Conservation (phyloP, 2,888 invertebrate species). For the Lysandra bellargus region DNA sequence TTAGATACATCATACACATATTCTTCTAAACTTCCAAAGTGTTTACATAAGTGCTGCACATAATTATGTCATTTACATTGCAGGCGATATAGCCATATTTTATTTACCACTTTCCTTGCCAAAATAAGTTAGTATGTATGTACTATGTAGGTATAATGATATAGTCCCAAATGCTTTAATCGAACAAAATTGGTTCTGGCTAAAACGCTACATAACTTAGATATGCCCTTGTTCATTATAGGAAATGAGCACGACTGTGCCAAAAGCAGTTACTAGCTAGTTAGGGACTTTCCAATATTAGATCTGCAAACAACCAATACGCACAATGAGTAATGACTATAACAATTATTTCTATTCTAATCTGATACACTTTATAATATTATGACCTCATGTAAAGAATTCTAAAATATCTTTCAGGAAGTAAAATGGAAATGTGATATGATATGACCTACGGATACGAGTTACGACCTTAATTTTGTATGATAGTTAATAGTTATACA, state of each 20-base stretch:
- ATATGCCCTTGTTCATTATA: background rate
- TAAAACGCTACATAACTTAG: background rate
- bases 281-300: too few relatives aligned
- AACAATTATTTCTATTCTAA: background rate
- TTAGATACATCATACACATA: too few relatives aligned
- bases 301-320: background rate
- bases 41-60: too few relatives aligned
- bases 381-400: too few relatives aligned
- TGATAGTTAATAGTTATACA: background rate
- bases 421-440: background rate
- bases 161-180: background rate
- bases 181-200: background rate
- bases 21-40: too few relatives aligned
- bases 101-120: background rate
- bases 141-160: background rate
- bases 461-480: background rate
- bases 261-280: background rate
- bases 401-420: background rate
- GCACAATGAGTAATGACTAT: background rate
- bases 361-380: background rate
- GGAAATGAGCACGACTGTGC: background rate
- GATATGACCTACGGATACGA: background rate
- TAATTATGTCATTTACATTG: background rate
- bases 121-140: background rate
- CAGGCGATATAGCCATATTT: background rate